Conservation (phyloP, 2,797 vertebrate species). For the Acropternis orthonyx region DNA sequence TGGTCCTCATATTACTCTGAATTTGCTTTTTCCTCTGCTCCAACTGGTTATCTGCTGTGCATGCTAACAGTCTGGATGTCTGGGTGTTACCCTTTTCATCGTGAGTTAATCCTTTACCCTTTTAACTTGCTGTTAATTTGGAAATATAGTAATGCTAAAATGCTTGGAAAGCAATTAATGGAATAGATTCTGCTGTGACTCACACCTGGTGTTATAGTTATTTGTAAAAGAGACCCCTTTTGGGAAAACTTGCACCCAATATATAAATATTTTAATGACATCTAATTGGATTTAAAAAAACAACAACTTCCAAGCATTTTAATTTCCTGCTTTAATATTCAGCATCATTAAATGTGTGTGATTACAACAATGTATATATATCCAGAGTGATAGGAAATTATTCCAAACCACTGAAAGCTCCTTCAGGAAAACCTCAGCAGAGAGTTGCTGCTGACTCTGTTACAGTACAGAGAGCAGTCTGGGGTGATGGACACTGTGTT, state of each 20-base stretch:
- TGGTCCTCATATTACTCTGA: not conserved
- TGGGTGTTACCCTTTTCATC: not conserved
- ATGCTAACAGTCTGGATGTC: not conserved
- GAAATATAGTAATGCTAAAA: not conserved
- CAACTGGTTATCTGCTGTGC: not conserved
- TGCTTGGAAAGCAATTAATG: not conserved
- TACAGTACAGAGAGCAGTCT: not conserved
- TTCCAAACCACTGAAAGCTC: not conserved
- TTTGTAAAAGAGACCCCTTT: not conserved
- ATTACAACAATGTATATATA: not conserved
- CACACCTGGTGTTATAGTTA: not conserved
- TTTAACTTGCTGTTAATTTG: not conserved
- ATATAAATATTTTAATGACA: not conserved
- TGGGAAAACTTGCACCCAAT: not conserved
- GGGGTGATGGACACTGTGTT: not conserved
- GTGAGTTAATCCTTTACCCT: not conserved
- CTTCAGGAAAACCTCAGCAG: not conserved
- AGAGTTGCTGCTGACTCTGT: not conserved
- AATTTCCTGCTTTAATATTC: not conserved
- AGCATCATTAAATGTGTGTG: not conserved
- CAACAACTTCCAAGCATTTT: not conserved
- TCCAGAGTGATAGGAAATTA: not conserved
- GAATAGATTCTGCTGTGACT: not conserved
- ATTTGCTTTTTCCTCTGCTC: not conserved
- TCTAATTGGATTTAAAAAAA: not conserved